These are phyloP conservation scores for Thamnaconus septentrionalis DNA, from an alignment of 2,113 vertebrate species.

Conservation along the genomic window DNA sequence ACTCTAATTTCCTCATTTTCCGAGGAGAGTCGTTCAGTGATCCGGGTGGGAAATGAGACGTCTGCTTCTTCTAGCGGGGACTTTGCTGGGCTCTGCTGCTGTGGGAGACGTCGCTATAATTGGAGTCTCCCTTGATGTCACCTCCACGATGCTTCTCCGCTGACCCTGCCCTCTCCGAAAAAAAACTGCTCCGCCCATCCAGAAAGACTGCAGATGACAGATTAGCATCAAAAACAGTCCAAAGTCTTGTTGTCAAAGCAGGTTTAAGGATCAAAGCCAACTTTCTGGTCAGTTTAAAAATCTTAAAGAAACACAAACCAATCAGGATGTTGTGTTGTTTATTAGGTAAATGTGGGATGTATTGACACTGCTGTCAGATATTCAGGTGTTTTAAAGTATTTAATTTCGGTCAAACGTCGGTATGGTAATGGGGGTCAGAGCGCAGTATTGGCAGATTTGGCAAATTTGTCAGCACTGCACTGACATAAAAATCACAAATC, in stretches of 20 bases:
- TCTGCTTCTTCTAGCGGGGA: constrained; percentile 55
- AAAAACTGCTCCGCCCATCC: constrained; percentile 37
- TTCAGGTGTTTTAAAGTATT: constrained; percentile 15
- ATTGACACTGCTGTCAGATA: too few relatives aligned
- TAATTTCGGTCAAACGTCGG: constrained; percentile 32
- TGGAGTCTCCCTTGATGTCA: constrained; percentile 59
- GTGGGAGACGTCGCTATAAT: constrained; percentile 62
- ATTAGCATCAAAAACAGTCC: background rate
- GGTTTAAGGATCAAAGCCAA: background rate
- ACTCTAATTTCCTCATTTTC: constrained; percentile 69
- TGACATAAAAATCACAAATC: too few relatives aligned
- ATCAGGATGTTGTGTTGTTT: too few relatives aligned
- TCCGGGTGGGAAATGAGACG: constrained; percentile 69
- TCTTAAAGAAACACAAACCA: too few relatives aligned
- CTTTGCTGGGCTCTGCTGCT: constrained; percentile 56
- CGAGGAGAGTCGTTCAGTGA: constrained; percentile 59
- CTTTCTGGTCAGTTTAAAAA: background rate
- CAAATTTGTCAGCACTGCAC: background rate
- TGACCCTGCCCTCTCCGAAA: constrained; percentile 50
- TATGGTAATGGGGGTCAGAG: constrained; percentile 25
- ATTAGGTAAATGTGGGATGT: too few relatives aligned
- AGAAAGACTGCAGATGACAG: constrained; percentile 8
- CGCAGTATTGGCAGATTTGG: constrained; percentile 13
- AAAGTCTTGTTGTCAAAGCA: background rate
- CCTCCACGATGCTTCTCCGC: constrained; percentile 22